Evolutionary conservation across 2,113 vertebrate species (phyloP).

Genomic region (Hypocryptadius cinnamomeus): DNA sequence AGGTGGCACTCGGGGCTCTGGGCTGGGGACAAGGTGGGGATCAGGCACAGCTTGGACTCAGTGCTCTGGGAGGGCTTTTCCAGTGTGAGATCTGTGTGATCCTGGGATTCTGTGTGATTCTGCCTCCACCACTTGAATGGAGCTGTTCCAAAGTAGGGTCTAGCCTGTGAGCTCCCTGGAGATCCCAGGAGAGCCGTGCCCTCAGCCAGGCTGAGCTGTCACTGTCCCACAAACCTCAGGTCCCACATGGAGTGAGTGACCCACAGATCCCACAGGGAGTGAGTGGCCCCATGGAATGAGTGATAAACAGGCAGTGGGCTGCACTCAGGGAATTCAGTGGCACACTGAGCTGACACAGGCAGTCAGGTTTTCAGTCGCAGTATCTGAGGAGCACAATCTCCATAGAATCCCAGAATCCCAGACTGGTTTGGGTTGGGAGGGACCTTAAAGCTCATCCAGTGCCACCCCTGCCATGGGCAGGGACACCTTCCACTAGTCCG

Average conservation of each 20-base stretch:
- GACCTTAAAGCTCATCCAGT: background rate
- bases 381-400: background rate
- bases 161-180: background rate
- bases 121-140: background rate
- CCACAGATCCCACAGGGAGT: background rate
- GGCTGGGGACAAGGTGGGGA: background rate
- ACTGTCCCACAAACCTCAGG: accelerated
- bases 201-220: background rate
- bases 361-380: background rate
- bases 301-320: background rate
- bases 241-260: background rate
- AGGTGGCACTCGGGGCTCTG: background rate
- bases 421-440: background rate
- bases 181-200: accelerated
- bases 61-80: background rate
- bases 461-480: background rate
- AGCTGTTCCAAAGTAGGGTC: background rate
- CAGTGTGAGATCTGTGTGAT: background rate
- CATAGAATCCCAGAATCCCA: background rate
- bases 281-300: background rate
- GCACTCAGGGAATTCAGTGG: background rate
- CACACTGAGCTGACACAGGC: background rate
- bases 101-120: background rate
- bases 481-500: background rate
- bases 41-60: accelerated